Percentiles rank a stretch among this genome's conserved stretches.
Conservation (phyloP, 2,797 vertebrate species). For the Coluber constrictor region DNA sequence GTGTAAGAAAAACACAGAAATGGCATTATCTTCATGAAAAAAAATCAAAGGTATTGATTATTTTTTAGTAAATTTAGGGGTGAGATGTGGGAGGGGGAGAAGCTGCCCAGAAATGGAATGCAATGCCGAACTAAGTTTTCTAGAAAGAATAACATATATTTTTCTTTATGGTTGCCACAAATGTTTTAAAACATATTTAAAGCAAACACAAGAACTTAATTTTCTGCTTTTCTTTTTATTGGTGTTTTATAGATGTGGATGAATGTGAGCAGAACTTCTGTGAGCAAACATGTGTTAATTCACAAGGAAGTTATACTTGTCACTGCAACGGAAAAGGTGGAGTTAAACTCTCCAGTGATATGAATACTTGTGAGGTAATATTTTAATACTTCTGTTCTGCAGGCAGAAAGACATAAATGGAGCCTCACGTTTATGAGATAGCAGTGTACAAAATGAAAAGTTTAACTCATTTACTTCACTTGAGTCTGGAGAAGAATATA, state of each 20-base stretch:
- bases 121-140: not conserved
- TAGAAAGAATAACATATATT: not conserved
- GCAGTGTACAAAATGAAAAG: not conserved
- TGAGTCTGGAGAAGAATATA: not conserved
- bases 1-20: not conserved
- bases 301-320: slow-evolving; percentile 87
- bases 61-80: not conserved
- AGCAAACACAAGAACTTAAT: not conserved
- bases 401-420: not conserved
- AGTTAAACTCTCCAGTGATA: slow-evolving; percentile 83
- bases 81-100: not conserved
- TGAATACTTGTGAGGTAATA: slow-evolving; percentile 89
- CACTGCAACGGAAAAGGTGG: slow-evolving; percentile 91
- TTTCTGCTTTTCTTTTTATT: slow-evolving; percentile 11
- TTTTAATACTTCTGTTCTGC: not conserved
- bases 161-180: not conserved
- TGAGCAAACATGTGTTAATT: slow-evolving; percentile 88
- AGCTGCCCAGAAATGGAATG: not conserved
- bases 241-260: slow-evolving; percentile 80
- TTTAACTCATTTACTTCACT: rapidly evolving
- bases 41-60: not conserved
- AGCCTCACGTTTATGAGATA: not conserved
- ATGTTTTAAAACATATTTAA: not conserved
- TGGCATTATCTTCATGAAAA: not conserved
- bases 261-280: slow-evolving; percentile 86